Base-by-base conservation (phyloP, 1,140 invertebrate genomes). In the Aphidius ervi region DNA sequence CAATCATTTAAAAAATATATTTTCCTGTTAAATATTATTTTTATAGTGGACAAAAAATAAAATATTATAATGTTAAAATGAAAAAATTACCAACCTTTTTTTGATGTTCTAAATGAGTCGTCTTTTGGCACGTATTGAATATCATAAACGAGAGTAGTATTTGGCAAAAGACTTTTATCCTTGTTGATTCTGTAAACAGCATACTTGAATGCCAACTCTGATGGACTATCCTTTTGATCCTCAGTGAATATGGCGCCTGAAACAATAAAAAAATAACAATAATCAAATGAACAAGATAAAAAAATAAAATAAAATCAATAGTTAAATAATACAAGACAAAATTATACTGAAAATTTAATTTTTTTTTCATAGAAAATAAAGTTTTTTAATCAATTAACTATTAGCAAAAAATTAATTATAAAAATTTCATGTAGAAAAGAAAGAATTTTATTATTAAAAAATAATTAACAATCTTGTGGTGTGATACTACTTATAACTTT, bases 181-280 rank as follows among this genome's bases (percentile, higher is more conserved):
- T 92, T 92, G 77, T 96, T 96, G 58, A 96, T 92, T 56, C 89
- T 86, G 77, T 94, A 94, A 3, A 95, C 91, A 3, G 93, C 93
- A 77, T 95, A 95, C 70, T 95, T 95, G 78, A 96, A 96, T 4
- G 94, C 91, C 59, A 94, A 78, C 74, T 95, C 93, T 0, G 88
- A 85, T 59, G 87, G 89, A 63, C 88, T 91, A 64, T 92, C 90
- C 65, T 90, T 88, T 66, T 93, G 88, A 65, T 95, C 91, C 69
- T 95, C 91, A 0, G 90, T 92, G 76, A 95, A 94, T 62, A 95
- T 91, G n/a, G 91, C 92, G 67, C 92, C 93, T 94, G 84, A 1
- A 86, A 87, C 53, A 72, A 54, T 42, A n/a, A 4, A 69, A 64
- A 68, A 67, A 65, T 45, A 58, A 58, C 8, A 31, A 49, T 5